Evolutionary conservation across 53 echinoderm and acorn worm genomes (phyloP), one percentile per base, ranked within the genome.

Genomic region (Holothuria scabra): DNA sequence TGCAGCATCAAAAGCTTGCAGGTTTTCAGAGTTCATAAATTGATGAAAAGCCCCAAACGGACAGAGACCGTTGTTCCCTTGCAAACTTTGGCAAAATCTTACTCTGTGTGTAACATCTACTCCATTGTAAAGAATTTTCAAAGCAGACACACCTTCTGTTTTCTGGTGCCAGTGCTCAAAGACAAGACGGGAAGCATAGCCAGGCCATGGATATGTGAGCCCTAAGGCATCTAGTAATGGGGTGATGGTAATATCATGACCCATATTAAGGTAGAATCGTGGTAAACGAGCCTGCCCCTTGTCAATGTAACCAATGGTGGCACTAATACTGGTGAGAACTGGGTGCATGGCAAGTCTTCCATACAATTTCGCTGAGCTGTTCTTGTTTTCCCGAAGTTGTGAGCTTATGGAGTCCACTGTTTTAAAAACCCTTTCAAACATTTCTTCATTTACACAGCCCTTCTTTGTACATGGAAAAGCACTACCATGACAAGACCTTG

Each of bases 301-400:
- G 41, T 41, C 80, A 56, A 90, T 60, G 14, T 78, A 70, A 18
- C 87, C 79, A 91, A 96, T 96, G 35, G 65, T 87, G 21, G 38
- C 20, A 21, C 84, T 72, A 31, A 99, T 89, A 18, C 80, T 66
- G 3, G 89, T 83, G 20, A 99, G 88, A 3, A 99, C 34, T 0
- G 99, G 99, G 46, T 99, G 89, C 79, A 94, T 91, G 86, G 66
- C 81, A 79, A 99, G 32, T 1, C 99, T 90, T 20, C 89, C 94
- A 25, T 86, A 84, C 79, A 89, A 84, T 74, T 87, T 76, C 25
- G 85, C 85, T 22, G 86, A 62, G 26, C 84, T 84, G 59, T 87
- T 87, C 46, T 80, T 85, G 1, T 46, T 35, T 30, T 48, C 52
- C 12, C 90, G 57, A 1, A 90, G 1, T 59, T 83, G 75, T 23